A percentile compares a stretch with the other conserved stretches of the same genome.
These are phyloP conservation scores for Tychaedon coryphoeus DNA, from an alignment of 2,113 vertebrate genomes.

Conservation along the genomic window DNA sequence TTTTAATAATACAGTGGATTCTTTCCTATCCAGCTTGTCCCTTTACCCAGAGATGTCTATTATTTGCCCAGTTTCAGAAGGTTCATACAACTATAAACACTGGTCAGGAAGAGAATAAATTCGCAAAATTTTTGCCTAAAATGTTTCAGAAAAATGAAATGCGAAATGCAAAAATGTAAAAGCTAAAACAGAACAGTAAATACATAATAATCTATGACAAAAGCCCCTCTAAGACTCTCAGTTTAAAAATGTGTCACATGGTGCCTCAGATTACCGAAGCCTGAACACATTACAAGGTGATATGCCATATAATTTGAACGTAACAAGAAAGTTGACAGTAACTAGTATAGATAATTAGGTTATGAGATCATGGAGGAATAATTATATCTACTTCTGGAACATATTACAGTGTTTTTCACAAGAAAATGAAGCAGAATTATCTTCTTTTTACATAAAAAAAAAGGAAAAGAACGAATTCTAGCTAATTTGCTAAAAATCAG, in stretches of 20 bases:
- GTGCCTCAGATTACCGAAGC: neutral
- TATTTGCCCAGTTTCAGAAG: neutral
- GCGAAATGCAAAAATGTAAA: neutral
- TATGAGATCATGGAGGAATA: conserved; percentile 36
- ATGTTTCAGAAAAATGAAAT: neutral
- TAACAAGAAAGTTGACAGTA: conserved; percentile 18
- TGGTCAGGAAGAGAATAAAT: neutral
- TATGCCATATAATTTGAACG: conserved; percentile 14
- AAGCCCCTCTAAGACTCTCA: neutral
- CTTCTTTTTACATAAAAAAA: neutral
- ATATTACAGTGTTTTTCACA: neutral
- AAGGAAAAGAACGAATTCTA: neutral
- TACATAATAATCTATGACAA: neutral
- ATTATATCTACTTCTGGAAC: conserved; percentile 37
- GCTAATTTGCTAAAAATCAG: neutral
- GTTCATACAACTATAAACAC: neutral
- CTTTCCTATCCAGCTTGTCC: neutral
- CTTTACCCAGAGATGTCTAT: neutral
- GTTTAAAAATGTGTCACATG: neutral
- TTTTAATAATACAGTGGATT: neutral
- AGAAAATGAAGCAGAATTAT: neutral
- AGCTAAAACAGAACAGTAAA: neutral
- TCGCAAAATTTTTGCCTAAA: neutral
- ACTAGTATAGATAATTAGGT: conserved; percentile 12
- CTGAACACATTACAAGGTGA: neutral